Evolutionary conservation across 1,140 invertebrate species (phyloP), one percentile per base, ranked within the genome.

Genomic region (Bombus cullumanus): DNA sequence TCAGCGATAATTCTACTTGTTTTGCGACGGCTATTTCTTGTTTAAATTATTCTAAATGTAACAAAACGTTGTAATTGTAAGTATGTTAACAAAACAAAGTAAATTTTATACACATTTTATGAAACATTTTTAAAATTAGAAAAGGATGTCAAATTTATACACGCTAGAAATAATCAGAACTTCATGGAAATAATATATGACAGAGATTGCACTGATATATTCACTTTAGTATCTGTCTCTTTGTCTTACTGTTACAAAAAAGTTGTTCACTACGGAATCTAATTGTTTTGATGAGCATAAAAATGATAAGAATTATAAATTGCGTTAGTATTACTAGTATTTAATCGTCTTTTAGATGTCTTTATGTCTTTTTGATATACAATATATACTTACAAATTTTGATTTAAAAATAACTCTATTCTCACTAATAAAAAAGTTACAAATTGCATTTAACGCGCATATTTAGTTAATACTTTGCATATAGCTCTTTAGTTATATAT

Each of bases 1-100:
- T 94, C 89, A 25, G 94, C 93, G 59, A 95, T 95, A 81, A 92
- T 94, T 88, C 57, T 95, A 41, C 92, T 95, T 59, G 89, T 94
- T 73, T 88, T 95, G 15, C 88, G 94, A 91, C 91, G 94, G 92
- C 83, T 95, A 73, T 95, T 95, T 92, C 85, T 95, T 79, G 89
- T 95, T 89, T 94, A 93, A 92, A 74, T 86, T 82, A 83, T 85
- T 83, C 62, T 79, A 87, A 80, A 85, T 77, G 88, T 64, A 87
- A 85, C 78, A 66, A 83, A 92, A 41, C 39, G 28, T 89, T 82
- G 84, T 83, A 81, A 84, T 68, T 90, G 82, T 89, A 88, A 88
- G 78, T 88, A 80, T 82, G 81, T 90, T 86, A 88, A 71, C 41
- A 81, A 89, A 75, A 90, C 72, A 39, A 87, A 88, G 73, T 84